These are phyloP conservation scores for Odiellus spinosus DNA, from an alignment of 2,888 invertebrate species.

Conservation along the genomic window DNA sequence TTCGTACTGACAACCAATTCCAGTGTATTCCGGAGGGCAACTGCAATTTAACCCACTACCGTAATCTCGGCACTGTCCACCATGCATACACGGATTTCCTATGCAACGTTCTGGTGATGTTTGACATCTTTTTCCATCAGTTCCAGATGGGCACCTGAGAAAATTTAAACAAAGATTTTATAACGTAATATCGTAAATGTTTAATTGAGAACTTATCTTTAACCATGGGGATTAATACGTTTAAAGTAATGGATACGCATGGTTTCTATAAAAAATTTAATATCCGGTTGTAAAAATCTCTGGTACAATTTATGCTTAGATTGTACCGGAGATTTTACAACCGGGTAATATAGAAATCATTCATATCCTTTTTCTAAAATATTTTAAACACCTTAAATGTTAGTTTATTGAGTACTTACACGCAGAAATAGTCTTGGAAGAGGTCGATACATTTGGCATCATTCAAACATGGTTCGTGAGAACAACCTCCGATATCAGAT, in stretches of 20 bases:
- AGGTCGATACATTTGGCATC: slow-evolving; percentile 78
- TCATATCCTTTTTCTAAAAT: too few species aligned
- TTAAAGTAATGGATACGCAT: too few species aligned
- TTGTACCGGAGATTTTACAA: too few species aligned
- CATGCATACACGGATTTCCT: slow-evolving; percentile 88
- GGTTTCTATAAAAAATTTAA: too few species aligned
- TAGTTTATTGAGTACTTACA: too few species aligned
- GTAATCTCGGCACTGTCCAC: slow-evolving; percentile 85
- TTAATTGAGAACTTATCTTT: not conserved
- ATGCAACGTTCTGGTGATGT: slow-evolving; percentile 89
- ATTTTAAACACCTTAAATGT: too few species aligned
- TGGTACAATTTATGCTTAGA: too few species aligned
- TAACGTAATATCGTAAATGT: not conserved
- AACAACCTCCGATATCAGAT: slow-evolving; percentile 70
- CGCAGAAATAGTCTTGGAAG: slow-evolving; percentile 81
- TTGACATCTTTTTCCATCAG: slow-evolving; percentile 91
- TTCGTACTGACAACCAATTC: slow-evolving; percentile 83
- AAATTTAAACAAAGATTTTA: not conserved
- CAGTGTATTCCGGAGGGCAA: slow-evolving; percentile 67
- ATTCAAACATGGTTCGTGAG: slow-evolving; percentile 75
- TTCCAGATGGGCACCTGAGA: slow-evolving; percentile 70
- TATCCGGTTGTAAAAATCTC: too few species aligned
- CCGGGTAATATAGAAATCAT: too few species aligned
- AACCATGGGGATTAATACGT: too few species aligned
- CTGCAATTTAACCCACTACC: slow-evolving; percentile 89